Percentiles rank a stretch among this genome's conserved stretches.
phyloP scores from a whole-genome alignment of 2,888 invertebrate genomes.

The Oligia latruncula region DNA sequence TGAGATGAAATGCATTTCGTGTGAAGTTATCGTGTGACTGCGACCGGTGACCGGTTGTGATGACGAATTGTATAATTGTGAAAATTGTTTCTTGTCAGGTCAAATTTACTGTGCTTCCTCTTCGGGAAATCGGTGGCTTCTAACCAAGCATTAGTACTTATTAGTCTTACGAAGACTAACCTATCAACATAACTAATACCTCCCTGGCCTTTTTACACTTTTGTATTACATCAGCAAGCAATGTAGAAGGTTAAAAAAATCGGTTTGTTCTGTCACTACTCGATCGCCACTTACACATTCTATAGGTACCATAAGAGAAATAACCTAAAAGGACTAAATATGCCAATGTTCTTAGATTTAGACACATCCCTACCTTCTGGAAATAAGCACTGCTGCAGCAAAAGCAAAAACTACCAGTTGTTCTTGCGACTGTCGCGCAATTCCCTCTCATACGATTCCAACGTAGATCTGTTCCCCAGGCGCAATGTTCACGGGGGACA shows the following conservation, averaged over 20 bases:
- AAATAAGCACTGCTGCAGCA: not conserved
- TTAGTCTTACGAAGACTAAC: not conserved
- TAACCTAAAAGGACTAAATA: not conserved
- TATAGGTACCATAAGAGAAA: not conserved
- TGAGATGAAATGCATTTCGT: conserved; percentile 67
- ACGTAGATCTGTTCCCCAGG: conserved; percentile 11
- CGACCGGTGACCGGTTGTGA: conserved; percentile 19
- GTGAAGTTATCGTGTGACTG: conserved; percentile 18
- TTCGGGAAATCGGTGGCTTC: not conserved
- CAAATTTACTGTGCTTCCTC: not conserved
- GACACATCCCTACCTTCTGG: not conserved
- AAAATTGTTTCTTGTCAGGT: not conserved
- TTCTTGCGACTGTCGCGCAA: not conserved
- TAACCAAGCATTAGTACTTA: not conserved
- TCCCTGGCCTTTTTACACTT: not conserved
- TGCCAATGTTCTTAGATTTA: not conserved
- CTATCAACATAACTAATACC: not conserved
- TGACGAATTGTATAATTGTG: conserved; percentile 9
- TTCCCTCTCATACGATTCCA: not conserved
- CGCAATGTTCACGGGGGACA: conserved; percentile 46
- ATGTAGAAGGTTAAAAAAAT: not conserved
- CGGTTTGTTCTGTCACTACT: not conserved
- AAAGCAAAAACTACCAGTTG: not conserved
- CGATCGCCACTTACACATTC: not conserved
- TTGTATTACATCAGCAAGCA: not conserved